A percentile compares a stretch with the other conserved stretches of the same genome.
These are phyloP conservation scores for Tetramorium bicarinatum DNA, from an alignment of 2,888 invertebrate genomes.

Conservation along the genomic window DNA sequence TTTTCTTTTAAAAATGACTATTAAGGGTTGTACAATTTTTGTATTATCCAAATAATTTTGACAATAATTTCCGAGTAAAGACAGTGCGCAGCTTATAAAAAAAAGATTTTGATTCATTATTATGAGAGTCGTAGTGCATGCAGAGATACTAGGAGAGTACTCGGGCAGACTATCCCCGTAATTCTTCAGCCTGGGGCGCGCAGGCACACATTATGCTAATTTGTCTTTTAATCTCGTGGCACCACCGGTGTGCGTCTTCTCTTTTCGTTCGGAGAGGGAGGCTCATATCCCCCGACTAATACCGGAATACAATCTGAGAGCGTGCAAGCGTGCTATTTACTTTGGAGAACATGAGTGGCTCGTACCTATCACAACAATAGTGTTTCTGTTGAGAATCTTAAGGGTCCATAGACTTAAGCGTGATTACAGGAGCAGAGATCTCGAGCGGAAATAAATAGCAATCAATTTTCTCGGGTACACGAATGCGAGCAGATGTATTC, in stretches of 20 bases:
- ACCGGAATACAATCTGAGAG: slow-evolving; percentile 66
- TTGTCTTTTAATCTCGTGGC: slow-evolving; percentile 84
- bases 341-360: slow-evolving; percentile 51
- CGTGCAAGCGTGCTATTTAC: slow-evolving; percentile 72
- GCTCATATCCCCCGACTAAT: slow-evolving; percentile 47
- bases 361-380: slow-evolving; percentile 43
- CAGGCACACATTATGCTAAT: slow-evolving; percentile 84
- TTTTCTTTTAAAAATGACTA: not conserved
- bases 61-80: slow-evolving; percentile 3
- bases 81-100: slow-evolving; percentile 18
- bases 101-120: slow-evolving; percentile 51
- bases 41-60: not conserved
- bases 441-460: not conserved
- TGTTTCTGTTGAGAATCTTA: slow-evolving; percentile 21
- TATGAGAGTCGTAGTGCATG: slow-evolving; percentile 43
- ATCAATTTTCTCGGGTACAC: not conserved
- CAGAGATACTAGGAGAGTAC: slow-evolving; percentile 64
- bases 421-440: not conserved
- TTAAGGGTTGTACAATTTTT: not conserved
- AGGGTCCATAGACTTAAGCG: not conserved
- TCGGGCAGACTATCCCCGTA: slow-evolving; percentile 60
- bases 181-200: slow-evolving; percentile 64
- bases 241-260: slow-evolving; percentile 69
- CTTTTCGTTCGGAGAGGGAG: slow-evolving; percentile 50
- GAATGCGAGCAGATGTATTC: not conserved